Evolutionary conservation across 2,113 vertebrate species (phyloP).

Genomic region (Amphiprion ocellaris): DNA sequence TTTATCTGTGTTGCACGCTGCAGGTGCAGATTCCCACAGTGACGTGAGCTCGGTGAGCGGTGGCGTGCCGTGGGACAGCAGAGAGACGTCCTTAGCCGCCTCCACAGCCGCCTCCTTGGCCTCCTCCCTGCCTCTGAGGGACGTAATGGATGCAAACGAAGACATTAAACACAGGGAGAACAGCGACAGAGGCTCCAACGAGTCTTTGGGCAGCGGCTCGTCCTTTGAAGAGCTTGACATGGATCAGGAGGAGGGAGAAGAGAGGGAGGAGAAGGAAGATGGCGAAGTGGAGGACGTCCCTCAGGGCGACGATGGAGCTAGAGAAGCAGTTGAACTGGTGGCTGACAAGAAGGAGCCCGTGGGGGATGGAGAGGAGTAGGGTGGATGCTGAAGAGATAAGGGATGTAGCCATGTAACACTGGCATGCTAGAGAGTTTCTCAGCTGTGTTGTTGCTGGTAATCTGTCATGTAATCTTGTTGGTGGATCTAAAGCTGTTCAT

Average conservation of each 20-base stretch:
- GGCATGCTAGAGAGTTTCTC: slow-evolving; percentile 51
- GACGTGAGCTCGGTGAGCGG: slow-evolving; percentile 88
- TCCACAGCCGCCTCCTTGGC: slow-evolving; percentile 84
- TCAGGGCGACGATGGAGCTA: slow-evolving; percentile 37
- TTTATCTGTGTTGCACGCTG: background rate
- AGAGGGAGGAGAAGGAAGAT: slow-evolving; percentile 36
- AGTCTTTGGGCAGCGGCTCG: slow-evolving; percentile 92
- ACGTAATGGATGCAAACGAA: slow-evolving; percentile 82
- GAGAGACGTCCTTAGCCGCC: slow-evolving; percentile 87
- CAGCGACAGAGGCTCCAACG: slow-evolving; percentile 88
- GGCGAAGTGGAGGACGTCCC: slow-evolving; percentile 26
- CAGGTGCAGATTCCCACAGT: slow-evolving; percentile 83
- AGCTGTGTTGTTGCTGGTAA: slow-evolving; percentile 60
- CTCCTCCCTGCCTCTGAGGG: slow-evolving; percentile 84
- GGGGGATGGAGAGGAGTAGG: slow-evolving; percentile 66
- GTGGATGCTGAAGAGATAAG: slow-evolving; percentile 45
- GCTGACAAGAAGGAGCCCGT: slow-evolving; percentile 53
- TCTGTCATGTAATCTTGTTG: slow-evolving; percentile 68
- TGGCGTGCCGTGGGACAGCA: slow-evolving; percentile 88
- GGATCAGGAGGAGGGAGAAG: slow-evolving; percentile 79
- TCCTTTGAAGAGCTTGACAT: slow-evolving; percentile 97
- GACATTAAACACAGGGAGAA: slow-evolving; percentile 74
- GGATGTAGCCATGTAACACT: slow-evolving; percentile 42
- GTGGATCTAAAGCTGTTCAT: slow-evolving; percentile 65
- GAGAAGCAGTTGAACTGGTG: slow-evolving; percentile 50